Percentiles rank a stretch among this genome's conserved stretches.
Conservation (phyloP, 1,140 invertebrate genomes). For the Lucilia sericata region DNA sequence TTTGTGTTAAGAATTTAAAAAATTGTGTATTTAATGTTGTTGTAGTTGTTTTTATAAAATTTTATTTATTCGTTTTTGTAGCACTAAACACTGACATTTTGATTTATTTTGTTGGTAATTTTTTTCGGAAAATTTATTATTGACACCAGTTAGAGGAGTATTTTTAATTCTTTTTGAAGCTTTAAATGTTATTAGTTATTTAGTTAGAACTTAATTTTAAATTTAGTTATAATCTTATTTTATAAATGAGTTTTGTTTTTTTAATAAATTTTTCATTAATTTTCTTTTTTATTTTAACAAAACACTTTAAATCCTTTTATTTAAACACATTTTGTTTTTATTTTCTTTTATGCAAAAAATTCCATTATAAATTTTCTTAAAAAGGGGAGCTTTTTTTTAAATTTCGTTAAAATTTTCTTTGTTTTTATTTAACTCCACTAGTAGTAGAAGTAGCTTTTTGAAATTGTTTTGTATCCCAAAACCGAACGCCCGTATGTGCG, state of each 20-base stretch:
- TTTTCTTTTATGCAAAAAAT: no score
- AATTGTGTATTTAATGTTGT: neutral
- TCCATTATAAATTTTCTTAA: neutral
- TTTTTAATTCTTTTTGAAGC: neutral
- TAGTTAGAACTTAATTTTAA: neutral
- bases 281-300: neutral
- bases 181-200: neutral
- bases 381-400: neutral
- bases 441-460: neutral
- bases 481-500: constrained; percentile 31
- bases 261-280: neutral
- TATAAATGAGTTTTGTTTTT: neutral
- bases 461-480: constrained; percentile 1
- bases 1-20: neutral
- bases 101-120: neutral
- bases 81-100: neutral
- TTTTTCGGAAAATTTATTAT: neutral
- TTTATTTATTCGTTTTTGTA: neutral
- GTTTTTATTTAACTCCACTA: neutral
- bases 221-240: neutral
- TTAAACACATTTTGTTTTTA: neutral
- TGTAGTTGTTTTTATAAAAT: constrained; percentile 25
- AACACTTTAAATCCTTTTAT: neutral
- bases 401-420: neutral
- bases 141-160: neutral